phyloP scores from a whole-genome alignment of 2,797 vertebrate species.

The Alexandromys oeconomus region DNA sequence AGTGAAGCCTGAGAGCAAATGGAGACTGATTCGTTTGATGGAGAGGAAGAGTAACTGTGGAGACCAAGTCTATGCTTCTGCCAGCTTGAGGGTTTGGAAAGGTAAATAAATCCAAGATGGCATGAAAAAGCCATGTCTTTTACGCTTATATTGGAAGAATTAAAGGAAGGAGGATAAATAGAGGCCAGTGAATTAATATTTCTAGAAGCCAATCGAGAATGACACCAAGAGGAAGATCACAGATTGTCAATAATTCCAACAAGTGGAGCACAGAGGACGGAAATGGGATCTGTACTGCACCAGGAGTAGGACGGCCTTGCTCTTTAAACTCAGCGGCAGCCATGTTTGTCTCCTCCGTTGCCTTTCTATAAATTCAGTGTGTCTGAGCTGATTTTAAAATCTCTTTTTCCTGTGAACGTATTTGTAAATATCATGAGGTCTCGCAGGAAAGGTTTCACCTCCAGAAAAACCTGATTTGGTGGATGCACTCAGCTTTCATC shows the following conservation, averaged over 20 bases:
- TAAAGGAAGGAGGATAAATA: not conserved
- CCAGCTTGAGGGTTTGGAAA: constrained; percentile 43
- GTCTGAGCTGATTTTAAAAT: not conserved
- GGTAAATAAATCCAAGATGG: constrained; percentile 54
- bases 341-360: not conserved
- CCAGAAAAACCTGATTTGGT: not conserved
- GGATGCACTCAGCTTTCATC: not conserved
- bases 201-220: not conserved
- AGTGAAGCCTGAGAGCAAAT: constrained; percentile 81
- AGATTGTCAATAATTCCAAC: not conserved
- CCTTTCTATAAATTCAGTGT: not conserved
- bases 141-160: not conserved
- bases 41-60: constrained; percentile 66
- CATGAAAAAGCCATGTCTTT: not conserved
- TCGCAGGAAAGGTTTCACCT: not conserved
- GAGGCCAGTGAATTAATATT: not conserved
- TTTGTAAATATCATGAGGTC: not conserved
- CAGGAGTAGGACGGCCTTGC: not conserved
- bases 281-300: not conserved
- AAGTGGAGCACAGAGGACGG: not conserved
- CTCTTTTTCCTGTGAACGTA: not conserved
- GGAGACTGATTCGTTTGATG: constrained; percentile 81
- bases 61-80: constrained; percentile 57
- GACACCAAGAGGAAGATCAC: not conserved
- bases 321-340: not conserved